Evolutionary conservation across 2,888 invertebrate genomes (phyloP), one percentile per base, ranked within the genome.

Genomic region (Sphinx pinastri): DNA sequence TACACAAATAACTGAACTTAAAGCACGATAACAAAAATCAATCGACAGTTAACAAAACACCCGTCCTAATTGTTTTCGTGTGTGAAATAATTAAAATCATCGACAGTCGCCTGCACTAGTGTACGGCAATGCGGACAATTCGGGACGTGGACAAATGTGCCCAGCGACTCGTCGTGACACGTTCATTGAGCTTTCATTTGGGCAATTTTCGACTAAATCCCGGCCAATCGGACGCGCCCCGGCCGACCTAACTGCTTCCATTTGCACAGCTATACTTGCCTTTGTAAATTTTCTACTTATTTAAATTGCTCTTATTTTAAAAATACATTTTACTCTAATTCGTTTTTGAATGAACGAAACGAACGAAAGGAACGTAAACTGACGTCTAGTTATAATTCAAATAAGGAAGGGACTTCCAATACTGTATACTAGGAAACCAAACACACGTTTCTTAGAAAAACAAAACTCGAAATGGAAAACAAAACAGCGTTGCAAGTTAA

Each of bases 181-280:
- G 91, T 92, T 91, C 93, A 93, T 92, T 91, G 93, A 91, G 93
- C 92, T 91, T 92, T 93, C 92, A 92, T 93, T 93, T 91, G 92
- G 90, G 88, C 91, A 92, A 93, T 92, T 93, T 91, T 92, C 92
- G 88, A 87, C 89, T 88, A 91, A 92, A 92, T 90, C 91, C 89
- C 85, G 82, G 82, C 89, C 90, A 89, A 90, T 92, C 89, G 89
- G 87, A 87, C 81, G 82, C 82, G 77, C 77, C 77, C 77, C 76
- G 81, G 75, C 75, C 74, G 76, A 77, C 77, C 85, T 87, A 87
- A 88, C 86, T 87, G 84, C 83, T 80, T 78, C 86, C 84, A 84
- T 87, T 90, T 82, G 81, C 78, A 81, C 83, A 81, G 83, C 84
- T 86, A 86, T 87, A 88, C 87, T 86, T 12, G 13, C 14, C 60